A percentile compares a stretch with the other conserved stretches of the same genome.
Evolutionary conservation across 2,797 vertebrate genomes (phyloP).

Genomic region (Pristis pectinata): DNA sequence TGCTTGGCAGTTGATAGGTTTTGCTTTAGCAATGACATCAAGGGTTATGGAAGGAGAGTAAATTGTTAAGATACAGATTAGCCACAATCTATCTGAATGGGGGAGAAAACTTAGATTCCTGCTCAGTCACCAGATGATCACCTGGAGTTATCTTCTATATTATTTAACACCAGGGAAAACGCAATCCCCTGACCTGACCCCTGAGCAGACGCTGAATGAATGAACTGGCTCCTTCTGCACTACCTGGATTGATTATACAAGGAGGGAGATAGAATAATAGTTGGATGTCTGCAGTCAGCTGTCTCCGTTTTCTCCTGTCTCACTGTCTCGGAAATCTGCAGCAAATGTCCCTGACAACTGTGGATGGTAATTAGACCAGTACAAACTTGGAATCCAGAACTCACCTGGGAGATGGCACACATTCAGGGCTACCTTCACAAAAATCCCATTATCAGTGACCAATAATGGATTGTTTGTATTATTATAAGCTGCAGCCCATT

Average conservation of each 20-base stretch:
- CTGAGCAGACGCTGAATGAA: too few species aligned
- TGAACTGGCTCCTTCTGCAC: not conserved
- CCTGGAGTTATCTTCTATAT: not conserved
- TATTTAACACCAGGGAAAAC: not conserved
- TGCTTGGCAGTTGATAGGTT: too few species aligned
- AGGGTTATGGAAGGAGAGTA: not conserved
- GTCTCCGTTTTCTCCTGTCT: not conserved
- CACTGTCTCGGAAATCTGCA: slow-evolving; percentile 41
- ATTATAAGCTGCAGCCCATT: not conserved
- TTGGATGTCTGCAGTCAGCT: not conserved
- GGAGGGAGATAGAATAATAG: not conserved
- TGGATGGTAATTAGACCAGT: slow-evolving; percentile 41
- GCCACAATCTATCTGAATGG: not conserved
- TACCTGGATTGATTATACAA: not conserved
- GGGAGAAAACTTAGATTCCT: not conserved
- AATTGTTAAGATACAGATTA: not conserved
- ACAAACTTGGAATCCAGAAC: slow-evolving; percentile 44
- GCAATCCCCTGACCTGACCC: not conserved
- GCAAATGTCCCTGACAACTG: slow-evolving; percentile 46
- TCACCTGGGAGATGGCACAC: slow-evolving; percentile 42
- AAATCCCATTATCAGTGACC: slow-evolving; percentile 40
- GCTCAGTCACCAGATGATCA: not conserved
- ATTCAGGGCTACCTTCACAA: slow-evolving; percentile 44
- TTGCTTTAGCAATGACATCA: not conserved
- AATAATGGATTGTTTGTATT: not conserved